phyloP scores from a whole-genome alignment of 2,797 vertebrate genomes.

The Poecilia wingei region DNA sequence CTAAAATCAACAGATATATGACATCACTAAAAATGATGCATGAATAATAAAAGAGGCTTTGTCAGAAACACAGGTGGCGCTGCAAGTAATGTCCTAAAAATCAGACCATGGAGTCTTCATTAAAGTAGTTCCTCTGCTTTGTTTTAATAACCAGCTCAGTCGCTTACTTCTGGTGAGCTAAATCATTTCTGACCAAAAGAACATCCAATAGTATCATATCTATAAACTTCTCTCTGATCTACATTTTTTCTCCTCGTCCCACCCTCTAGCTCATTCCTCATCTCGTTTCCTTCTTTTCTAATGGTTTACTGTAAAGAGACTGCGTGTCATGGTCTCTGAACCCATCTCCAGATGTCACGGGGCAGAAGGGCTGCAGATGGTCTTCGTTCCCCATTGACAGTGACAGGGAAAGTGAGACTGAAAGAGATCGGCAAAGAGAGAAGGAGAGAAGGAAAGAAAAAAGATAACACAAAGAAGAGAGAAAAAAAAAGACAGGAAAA shows the following conservation, averaged over 20 bases:
- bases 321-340: conserved; percentile 43
- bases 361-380: conserved; percentile 71
- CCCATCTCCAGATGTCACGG: conserved; percentile 71
- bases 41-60: conserved; percentile 10
- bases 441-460: conserved; percentile 8
- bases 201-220: conserved; percentile 34
- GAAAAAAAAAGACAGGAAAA: conserved; percentile 7
- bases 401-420: conserved; percentile 51
- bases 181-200: conserved; percentile 40
- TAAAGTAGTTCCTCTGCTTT: conserved; percentile 15
- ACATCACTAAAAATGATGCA: conserved; percentile 15
- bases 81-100: conserved; percentile 23
- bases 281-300: conserved; percentile 20
- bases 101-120: conserved; percentile 17
- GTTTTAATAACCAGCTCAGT: conserved; percentile 27
- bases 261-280: conserved; percentile 32
- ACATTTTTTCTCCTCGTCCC: conserved; percentile 21
- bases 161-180: conserved; percentile 19
- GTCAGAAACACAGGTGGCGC: conserved; percentile 24
- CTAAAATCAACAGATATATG: conserved; percentile 7
- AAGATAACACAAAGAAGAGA: conserved; percentile 18
- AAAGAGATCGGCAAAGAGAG: conserved; percentile 20
- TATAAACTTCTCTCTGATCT: conserved; percentile 12
- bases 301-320: conserved; percentile 30
- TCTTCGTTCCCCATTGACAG: conserved; percentile 70